Base-by-base conservation (phyloP, 37 sponge, comb jelly and placozoan species). In the Mnemiopsis leidyi region DNA sequence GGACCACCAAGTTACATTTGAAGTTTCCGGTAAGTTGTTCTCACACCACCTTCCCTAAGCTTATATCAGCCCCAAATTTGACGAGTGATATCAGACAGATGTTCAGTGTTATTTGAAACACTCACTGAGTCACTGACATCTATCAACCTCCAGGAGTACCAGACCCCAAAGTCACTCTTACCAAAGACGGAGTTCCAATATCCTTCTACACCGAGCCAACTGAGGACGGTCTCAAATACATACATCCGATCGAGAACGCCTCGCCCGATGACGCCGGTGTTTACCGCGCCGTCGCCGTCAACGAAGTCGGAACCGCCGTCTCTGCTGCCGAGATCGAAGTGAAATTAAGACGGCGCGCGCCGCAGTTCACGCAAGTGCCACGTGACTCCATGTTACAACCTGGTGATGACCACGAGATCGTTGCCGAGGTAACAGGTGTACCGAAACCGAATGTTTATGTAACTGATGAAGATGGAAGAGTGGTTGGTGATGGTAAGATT, bases 1-100 rank as follows among this genome's bases (percentile, higher is more conserved):
- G 7, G 3, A 0, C 48, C 61, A 85, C 48, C 24, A 38, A 28
- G 36, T 85, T 3, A 24, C 40, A 1, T 85, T 85, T 40, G 90
- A 23, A 21, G 48, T 85, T 26, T 85, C 90, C 0, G 90, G 90
- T 85, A 39, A 23, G 90, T 7, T 82, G 32, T 82, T 73, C 21
- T 24, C n/a, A 9, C 76, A 25, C 76, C 25, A 25, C n/a, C 28
- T 9, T 9, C 28, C 26, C n/a, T n/a, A 9, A 23, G 23, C 76
- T 73, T 25, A n/a, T n/a, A n/a, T n/a, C n/a, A n/a, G n/a, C n/a
- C n/a, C n/a, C n/a, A n/a, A n/a, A n/a, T n/a, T n/a, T n/a, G n/a
- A n/a, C n/a, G n/a, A n/a, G n/a, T n/a, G n/a, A n/a, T n/a, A n/a
- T n/a, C n/a, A n/a, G n/a, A n/a, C n/a, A n/a, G n/a, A n/a, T n/a